Evolutionary conservation across 2,113 vertebrate genomes (phyloP), one percentile per base, ranked within the genome.

Genomic region (Gavialis gangeticus): DNA sequence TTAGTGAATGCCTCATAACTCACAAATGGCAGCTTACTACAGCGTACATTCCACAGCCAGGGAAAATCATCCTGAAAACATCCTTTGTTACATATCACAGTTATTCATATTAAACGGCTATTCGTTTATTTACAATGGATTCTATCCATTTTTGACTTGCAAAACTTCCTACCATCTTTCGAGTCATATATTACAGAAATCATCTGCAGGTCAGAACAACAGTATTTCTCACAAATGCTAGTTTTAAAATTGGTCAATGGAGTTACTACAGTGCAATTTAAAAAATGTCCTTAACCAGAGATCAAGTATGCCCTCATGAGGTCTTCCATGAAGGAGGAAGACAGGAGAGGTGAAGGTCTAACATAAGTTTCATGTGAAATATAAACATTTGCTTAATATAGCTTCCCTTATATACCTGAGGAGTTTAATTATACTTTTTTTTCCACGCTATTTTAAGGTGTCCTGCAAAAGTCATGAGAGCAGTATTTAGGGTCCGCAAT

Each of bases 61-160:
- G 19, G 62, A 88, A 91, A 91, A 28, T 66, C 84, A 24, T 88
- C 96, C 88, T 82, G 58, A 89, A 11, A 73, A n/a, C 64, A 56
- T 85, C 87, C 79, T 55, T 89, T 69, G 64, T 56, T 75, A 89
- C 34, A 79, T 27, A 64, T 12, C 37, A 1, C 67, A 94, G 79
- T 54, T 18, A 27, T 30, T 75, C 69, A 6, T 69, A 79, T 85
- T 81, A 93, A 92, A 93, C 80, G 62, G 76, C 55, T 91, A 54
- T 73, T 95, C 87, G 73, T 89, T 94, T 67, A n/a, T 91, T 91
- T 27, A 89, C 6, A 86, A 86, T 15, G 34, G n/a, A 12, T 92
- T 93, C 86, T 91, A 77, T 87, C 87, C 64, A 93, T 85, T 95
- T 91, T 77, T 78, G 84, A 57, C 17, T 95, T 16, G n/a, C 16